These are phyloP conservation scores for Acleris laterana DNA, from an alignment of 2,888 invertebrate species.

Conservation along the genomic window DNA sequence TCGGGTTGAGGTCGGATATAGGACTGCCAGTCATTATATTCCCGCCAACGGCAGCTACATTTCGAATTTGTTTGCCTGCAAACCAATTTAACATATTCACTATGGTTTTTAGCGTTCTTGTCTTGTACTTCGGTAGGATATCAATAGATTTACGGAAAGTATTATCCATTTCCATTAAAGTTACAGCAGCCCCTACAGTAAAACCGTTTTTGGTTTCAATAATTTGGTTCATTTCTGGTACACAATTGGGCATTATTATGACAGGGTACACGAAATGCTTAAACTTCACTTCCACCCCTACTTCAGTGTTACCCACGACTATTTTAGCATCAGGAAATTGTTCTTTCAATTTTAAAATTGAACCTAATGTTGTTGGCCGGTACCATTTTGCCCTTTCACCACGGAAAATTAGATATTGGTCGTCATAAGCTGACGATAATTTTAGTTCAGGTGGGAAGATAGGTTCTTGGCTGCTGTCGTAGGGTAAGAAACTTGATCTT, in stretches of 20 bases:
- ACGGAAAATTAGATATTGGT: conserved; percentile 76
- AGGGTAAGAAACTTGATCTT: conserved; percentile 86
- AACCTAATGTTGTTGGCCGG: conserved; percentile 85
- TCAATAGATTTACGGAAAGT: conserved; percentile 85
- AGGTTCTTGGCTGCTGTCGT: conserved; percentile 90
- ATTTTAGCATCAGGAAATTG: conserved; percentile 88
- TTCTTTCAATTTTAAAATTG: conserved; percentile 87
- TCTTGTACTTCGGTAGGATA: conserved; percentile 83
- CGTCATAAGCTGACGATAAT: conserved; percentile 84
- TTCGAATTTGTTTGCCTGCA: conserved; percentile 97
- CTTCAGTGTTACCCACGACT: conserved; percentile 93
- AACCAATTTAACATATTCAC: conserved; percentile 96
- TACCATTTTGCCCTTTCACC: conserved; percentile 87
- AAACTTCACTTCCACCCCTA: conserved; percentile 93
- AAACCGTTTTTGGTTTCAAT: conserved; percentile 84
- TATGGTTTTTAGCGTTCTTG: conserved; percentile 88
- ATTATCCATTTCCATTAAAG: conserved; percentile 90
- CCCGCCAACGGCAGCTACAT: conserved; percentile 96
- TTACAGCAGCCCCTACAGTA: conserved; percentile 92
- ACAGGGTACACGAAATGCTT: conserved; percentile 90
- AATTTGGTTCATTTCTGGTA: conserved; percentile 90
- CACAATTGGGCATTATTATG: conserved; percentile 93
- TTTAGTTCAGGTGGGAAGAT: conserved; percentile 93
- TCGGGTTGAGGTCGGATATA: conserved; percentile 97
- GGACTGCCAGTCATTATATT: conserved; percentile 98